Base-by-base conservation (phyloP, 2,113 vertebrate species). In the Paratilapia polleni region DNA sequence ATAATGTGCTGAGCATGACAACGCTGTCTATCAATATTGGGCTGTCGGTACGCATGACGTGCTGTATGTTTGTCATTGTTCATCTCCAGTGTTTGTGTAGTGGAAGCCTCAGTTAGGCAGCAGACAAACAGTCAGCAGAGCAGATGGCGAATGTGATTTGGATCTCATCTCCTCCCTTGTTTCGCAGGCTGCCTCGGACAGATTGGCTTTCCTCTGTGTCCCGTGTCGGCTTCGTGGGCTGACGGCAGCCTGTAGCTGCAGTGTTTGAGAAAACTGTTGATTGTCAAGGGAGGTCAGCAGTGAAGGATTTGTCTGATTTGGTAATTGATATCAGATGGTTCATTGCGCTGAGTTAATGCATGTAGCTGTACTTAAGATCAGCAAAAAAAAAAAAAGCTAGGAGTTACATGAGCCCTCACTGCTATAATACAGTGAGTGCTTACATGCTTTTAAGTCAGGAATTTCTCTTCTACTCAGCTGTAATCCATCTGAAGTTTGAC, bases 81-180 rank as follows among this genome's bases (percentile, higher is more conserved):
- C 14, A 26, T 68, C 61, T 80, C 13, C 22, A 43, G 66, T 76
- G 86, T 82, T 52, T 92, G 80, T 78, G 68, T 56, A 31, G 87
- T 38, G 57, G 54, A 64, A 62, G 77, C 56, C 47, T 80, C 38
- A 43, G 74, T 66, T 64, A 78, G 60, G 73, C 68, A 77, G 86
- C 80, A 77, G 62, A 84, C 84, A 81, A 68, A 79, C 87, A 89
- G 84, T 86, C 66, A 58, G 68, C 15, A 8, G 79, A 84, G 77
- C 90, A 92, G 88, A 92, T 90, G 91, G 87, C 11, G 10, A 78
- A 49, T 19, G 31, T 57, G 79, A 79, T 89, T 89, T 85, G 84
- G 85, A 87, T 83, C 79, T 83, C 63, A 62, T 80, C 38, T 81
- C 79, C 38, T 70, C 31, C 28, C 24, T 83, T 64, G 56, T 84